Base-by-base conservation (phyloP, 2,113 vertebrate species). In the Sphyrna mokarran region DNA sequence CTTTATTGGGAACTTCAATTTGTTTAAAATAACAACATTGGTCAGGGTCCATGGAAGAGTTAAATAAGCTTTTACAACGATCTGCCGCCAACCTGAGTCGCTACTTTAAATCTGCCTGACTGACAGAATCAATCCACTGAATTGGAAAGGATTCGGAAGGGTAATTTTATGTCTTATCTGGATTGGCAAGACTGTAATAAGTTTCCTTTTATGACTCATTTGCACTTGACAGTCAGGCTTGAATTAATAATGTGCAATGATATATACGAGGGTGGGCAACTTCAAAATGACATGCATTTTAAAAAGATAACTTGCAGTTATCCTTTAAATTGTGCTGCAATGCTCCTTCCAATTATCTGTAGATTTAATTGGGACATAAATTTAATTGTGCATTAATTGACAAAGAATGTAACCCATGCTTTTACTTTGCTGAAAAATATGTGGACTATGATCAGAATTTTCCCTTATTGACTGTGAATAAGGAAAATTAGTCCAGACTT, bases 381-480 rank as follows among this genome's bases (percentile, higher is more conserved):
- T 93, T n/a, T 93, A 10, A 93, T 0, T 14, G 61, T 37, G n/a
- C 89, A 37, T 66, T 37, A n/a, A 93, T n/a, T 7, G 2, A 83
- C 37, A 43, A 83, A 83, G 37, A 93, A 93, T 93, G 8, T 66
- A 93, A n/a, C 58, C 22, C 20, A 22, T 43, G 40, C 85, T 37
- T 89, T 91, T 66, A 68, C 2, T 33, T 66, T 68, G 63, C 61
- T 93, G 33, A 16, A 29, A 93, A 66, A 66, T 66, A 68, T 93
- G 89, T 58, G 63, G 89, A 93, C 61, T 18, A 66, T 93, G 61
- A 66, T 61, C 89, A 66, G 61, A 93, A 93, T 93, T 91, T 91
- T 89, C 86, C 86, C 86, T 89, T 89, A 89, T 14, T 66, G 61
- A 93, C 61, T 66, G 37, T 68, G 89, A 93, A 66, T 66, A 22